Base-by-base conservation (phyloP, 1,140 invertebrate genomes). In the Belonocnema kinseyi region DNA sequence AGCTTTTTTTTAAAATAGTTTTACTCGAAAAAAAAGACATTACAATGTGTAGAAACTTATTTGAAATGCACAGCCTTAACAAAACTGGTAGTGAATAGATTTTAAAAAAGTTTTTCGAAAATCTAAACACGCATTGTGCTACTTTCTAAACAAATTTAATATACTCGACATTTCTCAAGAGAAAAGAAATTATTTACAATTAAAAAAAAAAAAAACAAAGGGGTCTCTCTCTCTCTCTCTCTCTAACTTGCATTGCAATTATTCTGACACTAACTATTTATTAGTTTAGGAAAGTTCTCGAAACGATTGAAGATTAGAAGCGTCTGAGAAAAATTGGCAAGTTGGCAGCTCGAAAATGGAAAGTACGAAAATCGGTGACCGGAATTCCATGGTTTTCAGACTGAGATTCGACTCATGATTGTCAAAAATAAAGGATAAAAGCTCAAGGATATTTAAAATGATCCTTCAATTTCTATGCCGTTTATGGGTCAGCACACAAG, bases 271-370 rank as follows among this genome's bases (percentile, higher is more conserved):
- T n/a, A 66, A 66, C 61, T 17, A 66, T 46, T 33, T 66, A 66
- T 26, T 33, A 33, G 6, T 46, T 11, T 33, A 17, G 7, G n/a
- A 46, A 66, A 40, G 16, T 66, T 66, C 16, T 40, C 33, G 33
- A 66, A 40, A 61, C 11, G 56, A 21, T 17, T 40, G 0, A 40
- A 46, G 26, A 40, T 66, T 66, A 61, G 58, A 61, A 61, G 58
- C 19, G 21, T 61, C 58, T 46, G 61, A 66, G 26, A 16, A 66
- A 61, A 66, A n/a, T 66, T 66, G 61, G 61, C 61, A 66, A 66
- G 61, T 40, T 40, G 26, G 40, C 61, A 66, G 61, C n/a, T 66
- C 61, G 13, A 40, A 66, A n/a, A 40, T 66, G 46, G 10, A 33
- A 66, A 66, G 40, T 66, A 66, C 26, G 26, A n/a, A 14, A 12